phyloP scores from a whole-genome alignment of 2,797 vertebrate genomes.

The Premnoplex brunnescens region DNA sequence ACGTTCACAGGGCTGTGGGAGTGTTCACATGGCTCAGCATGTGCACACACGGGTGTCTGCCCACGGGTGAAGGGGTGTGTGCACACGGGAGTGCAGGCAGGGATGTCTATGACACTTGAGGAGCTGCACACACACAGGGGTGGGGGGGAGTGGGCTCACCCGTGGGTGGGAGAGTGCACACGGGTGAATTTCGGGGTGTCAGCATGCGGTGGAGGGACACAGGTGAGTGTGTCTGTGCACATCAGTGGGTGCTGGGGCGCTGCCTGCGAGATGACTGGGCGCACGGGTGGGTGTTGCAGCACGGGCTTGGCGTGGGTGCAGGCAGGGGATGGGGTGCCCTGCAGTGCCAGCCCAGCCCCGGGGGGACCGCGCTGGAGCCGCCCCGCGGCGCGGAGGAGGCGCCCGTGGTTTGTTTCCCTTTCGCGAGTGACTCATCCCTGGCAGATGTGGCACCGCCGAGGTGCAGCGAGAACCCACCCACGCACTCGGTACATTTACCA shows the following conservation, averaged over 20 bases:
- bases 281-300: neutral
- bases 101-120: accelerated
- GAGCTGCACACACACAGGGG: too few species aligned
- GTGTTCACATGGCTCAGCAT: accelerated
- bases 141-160: accelerated
- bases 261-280: neutral
- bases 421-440: neutral
- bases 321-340: neutral
- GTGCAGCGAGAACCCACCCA: neutral
- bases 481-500: accelerated
- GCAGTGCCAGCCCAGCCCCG: neutral
- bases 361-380: neutral
- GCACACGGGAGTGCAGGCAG: accelerated
- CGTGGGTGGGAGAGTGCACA: accelerated
- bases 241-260: neutral
- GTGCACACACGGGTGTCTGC: accelerated
- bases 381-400: neutral
- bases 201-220: accelerated
- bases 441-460: neutral
- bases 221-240: accelerated
- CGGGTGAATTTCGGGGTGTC: neutral
- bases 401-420: neutral
- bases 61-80: accelerated
- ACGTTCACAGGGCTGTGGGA: neutral
- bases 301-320: too few species aligned